Evolutionary conservation across 2,888 invertebrate genomes (phyloP).

Genomic region (Hypercompe scribonia): DNA sequence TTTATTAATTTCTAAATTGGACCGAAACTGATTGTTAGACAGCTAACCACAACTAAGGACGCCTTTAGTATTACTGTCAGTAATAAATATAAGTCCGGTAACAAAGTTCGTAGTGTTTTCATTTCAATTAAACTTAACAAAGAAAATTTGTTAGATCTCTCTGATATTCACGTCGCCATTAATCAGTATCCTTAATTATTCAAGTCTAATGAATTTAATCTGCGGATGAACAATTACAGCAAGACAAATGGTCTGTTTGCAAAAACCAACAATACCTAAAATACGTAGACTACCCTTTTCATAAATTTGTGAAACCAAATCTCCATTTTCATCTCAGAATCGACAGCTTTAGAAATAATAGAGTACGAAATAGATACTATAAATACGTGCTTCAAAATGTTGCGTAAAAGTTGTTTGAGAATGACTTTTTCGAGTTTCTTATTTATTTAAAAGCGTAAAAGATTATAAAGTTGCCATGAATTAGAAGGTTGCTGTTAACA

Average conservation of each 20-base stretch:
- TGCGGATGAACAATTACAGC: slow-evolving; percentile 48
- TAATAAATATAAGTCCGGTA: slow-evolving; percentile 8
- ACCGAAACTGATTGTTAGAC: not conserved
- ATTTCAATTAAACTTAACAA: slow-evolving; percentile 44
- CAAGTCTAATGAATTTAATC: slow-evolving; percentile 55
- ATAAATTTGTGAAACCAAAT: slow-evolving; percentile 34
- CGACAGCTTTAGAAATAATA: not conserved
- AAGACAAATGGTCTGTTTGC: slow-evolving; percentile 58
- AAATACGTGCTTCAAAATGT: not conserved
- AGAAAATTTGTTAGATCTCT: slow-evolving; percentile 38
- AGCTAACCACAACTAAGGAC: not conserved
- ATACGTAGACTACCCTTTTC: slow-evolving; percentile 26
- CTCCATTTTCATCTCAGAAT: slow-evolving; percentile 15
- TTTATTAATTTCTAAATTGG: slow-evolving; percentile 13
- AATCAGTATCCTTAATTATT: slow-evolving; percentile 56
- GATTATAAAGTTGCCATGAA: not conserved
- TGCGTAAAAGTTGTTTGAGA: not conserved
- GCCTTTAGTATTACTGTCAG: slow-evolving; percentile 8
- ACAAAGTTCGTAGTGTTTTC: slow-evolving; percentile 30
- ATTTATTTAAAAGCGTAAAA: not conserved
- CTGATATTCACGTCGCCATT: slow-evolving; percentile 46
- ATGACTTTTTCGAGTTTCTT: not conserved
- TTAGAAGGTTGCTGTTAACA: not conserved
- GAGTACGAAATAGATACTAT: not conserved
- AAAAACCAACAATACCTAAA: slow-evolving; percentile 44